Base-by-base conservation (phyloP, 2,888 invertebrate genomes). In the Hedychridium roseum region DNA sequence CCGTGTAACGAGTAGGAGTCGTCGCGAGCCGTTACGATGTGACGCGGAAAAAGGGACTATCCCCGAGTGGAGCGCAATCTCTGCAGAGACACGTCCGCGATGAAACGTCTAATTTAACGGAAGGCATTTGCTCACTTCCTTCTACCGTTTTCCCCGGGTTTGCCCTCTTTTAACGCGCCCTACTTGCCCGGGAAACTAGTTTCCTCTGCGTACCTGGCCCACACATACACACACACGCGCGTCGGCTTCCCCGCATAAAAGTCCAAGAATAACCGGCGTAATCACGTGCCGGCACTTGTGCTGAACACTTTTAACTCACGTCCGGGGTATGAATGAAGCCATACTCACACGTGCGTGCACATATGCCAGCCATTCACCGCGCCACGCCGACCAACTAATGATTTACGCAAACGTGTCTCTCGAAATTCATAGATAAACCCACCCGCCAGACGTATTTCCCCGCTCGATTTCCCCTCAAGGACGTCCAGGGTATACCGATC, bases 231-330 rank as follows among this genome's bases (percentile, higher is more conserved):
- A n/a, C n/a, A n/a, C n/a, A n/a, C n/a, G n/a, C n/a, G n/a, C n/a
- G n/a, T n/a, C n/a, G n/a, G n/a, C n/a, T n/a, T n/a, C n/a, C n/a
- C n/a, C n/a, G n/a, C n/a, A 37, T 55, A 42, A 49, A 43, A 43
- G 30, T 43, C 62, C 44, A 60, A 62, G 60, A 60, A 60, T 60
- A 60, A 49, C 62, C 46, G 12, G 26, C 35, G 59, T 52, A 62
- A 52, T 62, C 60, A 60, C 60, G 60, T 49, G 60, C 57, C 31
- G 48, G 50, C 55, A 50, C 60, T 62, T 60, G 58, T 62, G 60
- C 39, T 50, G 43, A 62, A 60, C 55, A 40, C 50, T 60, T 60
- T 62, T 55, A 60, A 60, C 59, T 60, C 45, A 20, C 16, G 14
- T 4, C 17, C 28, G n/a, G 27, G 14, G 12, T 30, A 15, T 36